Percentiles rank a stretch among this genome's conserved stretches.
Conservation (phyloP, 92 coral and sea anemone genomes). For the Actinernus sp. region DNA sequence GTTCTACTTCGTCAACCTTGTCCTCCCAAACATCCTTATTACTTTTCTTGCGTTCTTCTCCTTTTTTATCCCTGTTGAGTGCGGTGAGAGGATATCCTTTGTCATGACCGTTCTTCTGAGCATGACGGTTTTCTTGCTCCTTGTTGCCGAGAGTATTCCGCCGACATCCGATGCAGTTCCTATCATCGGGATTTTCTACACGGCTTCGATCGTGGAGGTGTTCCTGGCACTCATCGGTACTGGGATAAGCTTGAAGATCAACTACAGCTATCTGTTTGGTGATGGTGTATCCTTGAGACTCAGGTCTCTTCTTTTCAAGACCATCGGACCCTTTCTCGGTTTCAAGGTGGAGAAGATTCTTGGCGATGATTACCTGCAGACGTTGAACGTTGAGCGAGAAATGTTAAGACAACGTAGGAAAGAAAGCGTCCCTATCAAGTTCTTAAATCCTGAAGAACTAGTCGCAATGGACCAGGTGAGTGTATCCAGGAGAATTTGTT, state of each 20-base stretch:
- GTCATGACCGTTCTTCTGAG: constrained; percentile 65
- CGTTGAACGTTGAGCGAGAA: too few relatives aligned
- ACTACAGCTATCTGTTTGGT: constrained; percentile 63
- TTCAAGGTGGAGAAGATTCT: constrained; percentile 21
- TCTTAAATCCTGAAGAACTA: too few relatives aligned
- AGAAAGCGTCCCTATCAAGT: too few relatives aligned
- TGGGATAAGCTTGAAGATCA: constrained; percentile 48
- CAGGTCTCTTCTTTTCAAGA: constrained; percentile 28
- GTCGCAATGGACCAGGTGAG: too few relatives aligned
- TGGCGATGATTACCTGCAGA: not conserved
- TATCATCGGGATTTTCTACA: constrained; percentile 54
- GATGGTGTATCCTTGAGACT: constrained; percentile 17
- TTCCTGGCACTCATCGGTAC: constrained; percentile 67
- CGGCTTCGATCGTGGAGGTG: constrained; percentile 60
- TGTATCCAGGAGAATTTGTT: too few relatives aligned
- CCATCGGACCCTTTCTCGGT: constrained; percentile 60
- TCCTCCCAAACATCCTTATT: constrained; percentile 62
- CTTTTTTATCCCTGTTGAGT: constrained; percentile 69
- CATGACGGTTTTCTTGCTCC: constrained; percentile 66
- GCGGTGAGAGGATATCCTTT: constrained; percentile 66
- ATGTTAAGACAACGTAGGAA: too few relatives aligned
- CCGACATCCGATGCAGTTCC: constrained; percentile 75
- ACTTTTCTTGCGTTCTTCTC: constrained; percentile 67
- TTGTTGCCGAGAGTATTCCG: constrained; percentile 68
- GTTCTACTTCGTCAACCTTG: constrained; percentile 54